Evolutionary conservation across 2,113 vertebrate genomes (phyloP).

Genomic region (Lepus europaeus): DNA sequence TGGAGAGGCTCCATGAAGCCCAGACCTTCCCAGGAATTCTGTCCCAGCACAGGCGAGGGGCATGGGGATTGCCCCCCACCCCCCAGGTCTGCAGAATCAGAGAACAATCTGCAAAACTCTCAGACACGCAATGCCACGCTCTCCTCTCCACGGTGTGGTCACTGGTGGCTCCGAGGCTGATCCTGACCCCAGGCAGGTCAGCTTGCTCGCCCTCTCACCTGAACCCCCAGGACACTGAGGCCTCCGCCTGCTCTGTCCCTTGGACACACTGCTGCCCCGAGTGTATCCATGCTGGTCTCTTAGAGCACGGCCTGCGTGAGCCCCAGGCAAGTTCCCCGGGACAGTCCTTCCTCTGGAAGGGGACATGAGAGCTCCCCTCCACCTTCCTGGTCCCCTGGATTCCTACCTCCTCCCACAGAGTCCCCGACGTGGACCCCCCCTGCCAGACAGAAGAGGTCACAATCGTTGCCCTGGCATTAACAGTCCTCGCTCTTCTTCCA

Average conservation of each 20-base stretch:
- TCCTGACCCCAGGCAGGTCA: neutral
- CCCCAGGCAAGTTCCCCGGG: neutral
- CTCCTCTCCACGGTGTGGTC: neutral
- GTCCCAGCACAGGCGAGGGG: neutral
- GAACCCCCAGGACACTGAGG: neutral
- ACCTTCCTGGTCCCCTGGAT: neutral
- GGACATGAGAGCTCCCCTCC: neutral
- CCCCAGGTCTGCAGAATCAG: neutral
- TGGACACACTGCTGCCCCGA: neutral
- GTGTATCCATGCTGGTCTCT: neutral
- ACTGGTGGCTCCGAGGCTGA: neutral
- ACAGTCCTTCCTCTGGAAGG: neutral
- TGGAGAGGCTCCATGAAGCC: neutral
- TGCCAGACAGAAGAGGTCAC: conserved; percentile 25
- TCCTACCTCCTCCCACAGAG: neutral
- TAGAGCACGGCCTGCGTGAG: neutral
- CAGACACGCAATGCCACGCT: neutral
- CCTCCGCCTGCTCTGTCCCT: neutral
- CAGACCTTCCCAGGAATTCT: conserved; percentile 6
- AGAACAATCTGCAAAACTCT: neutral
- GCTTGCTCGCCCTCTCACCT: neutral
- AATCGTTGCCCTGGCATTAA: neutral
- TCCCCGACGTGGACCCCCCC: neutral
- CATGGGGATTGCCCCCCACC: neutral
- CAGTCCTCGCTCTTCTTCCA: neutral